phyloP scores from a whole-genome alignment of 2,888 invertebrate species.

The Melipona beecheii region DNA sequence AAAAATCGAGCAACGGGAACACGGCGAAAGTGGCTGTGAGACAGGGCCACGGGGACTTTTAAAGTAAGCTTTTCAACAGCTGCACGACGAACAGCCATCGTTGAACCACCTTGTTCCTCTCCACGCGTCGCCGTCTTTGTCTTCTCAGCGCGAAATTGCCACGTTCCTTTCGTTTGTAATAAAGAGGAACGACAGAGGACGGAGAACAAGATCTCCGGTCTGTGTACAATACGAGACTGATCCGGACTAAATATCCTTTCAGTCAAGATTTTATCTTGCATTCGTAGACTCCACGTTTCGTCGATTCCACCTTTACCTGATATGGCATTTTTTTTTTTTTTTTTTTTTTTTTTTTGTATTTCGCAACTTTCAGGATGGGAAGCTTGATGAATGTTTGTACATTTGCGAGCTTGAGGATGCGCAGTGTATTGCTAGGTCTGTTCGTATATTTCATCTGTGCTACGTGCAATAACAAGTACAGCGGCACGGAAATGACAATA shows the following conservation, averaged over 20 bases:
- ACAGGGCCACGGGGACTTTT: conserved; percentile 31
- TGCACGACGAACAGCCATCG: conserved; percentile 19
- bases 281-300: neutral
- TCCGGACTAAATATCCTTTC: neutral
- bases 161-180: conserved; percentile 23
- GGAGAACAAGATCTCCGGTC: neutral
- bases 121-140: conserved; percentile 17
- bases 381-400: too few species aligned
- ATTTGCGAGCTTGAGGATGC: too few species aligned
- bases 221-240: conserved; percentile 11
- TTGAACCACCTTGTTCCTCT: conserved; percentile 8
- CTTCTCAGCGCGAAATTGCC: conserved; percentile 24
- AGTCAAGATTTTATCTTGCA: neutral
- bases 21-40: conserved; percentile 17
- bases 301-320: neutral
- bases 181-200: conserved; percentile 10
- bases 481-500: neutral
- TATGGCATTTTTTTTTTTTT: neutral
- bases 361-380: neutral
- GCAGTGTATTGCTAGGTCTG: too few species aligned
- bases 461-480: neutral
- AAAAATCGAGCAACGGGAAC: conserved; percentile 23
- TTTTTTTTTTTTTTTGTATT: neutral
- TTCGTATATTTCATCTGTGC: neutral
- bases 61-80: conserved; percentile 38